These are phyloP conservation scores for Sicus ferrugineus DNA, from an alignment of 2,888 invertebrate genomes.

Conservation along the genomic window DNA sequence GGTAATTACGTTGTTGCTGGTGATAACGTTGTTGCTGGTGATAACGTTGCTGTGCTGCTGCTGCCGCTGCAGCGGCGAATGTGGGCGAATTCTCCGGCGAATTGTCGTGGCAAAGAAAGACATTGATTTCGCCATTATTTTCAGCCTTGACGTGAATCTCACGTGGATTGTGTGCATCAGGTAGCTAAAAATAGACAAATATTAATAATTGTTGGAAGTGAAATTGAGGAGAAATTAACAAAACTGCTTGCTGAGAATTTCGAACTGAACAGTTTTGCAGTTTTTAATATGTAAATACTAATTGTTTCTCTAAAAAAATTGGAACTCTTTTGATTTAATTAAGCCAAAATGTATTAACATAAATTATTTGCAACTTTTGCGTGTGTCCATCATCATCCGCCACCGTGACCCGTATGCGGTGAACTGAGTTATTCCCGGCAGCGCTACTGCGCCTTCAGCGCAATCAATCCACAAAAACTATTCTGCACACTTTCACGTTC, in stretches of 20 bases:
- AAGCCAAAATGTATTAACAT: too few species aligned
- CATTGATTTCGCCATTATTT: constrained; percentile 90
- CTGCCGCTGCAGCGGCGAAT: constrained; percentile 51
- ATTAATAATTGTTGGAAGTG: constrained; percentile 23
- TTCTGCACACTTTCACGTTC: constrained; percentile 27
- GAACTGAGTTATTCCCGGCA: constrained; percentile 15
- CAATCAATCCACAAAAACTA: constrained; percentile 18
- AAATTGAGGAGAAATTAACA: not conserved
- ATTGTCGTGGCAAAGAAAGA: constrained; percentile 91
- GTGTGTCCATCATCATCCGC: constrained; percentile 15
- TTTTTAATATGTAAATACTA: too few species aligned
- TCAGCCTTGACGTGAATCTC: constrained; percentile 90
- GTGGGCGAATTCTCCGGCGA: constrained; percentile 63
- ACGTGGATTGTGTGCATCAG: constrained; percentile 72
- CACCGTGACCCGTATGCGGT: not conserved
- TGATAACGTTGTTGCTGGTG: constrained; percentile 42
- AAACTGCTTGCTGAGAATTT: not conserved
- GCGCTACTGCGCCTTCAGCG: constrained; percentile 1
- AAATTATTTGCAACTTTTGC: not conserved
- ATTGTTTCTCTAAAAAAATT: too few species aligned
- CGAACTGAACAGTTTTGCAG: constrained; percentile 1
- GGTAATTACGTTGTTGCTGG: constrained; percentile 49
- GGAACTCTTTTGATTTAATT: not conserved
- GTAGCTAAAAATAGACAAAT: constrained; percentile 67
- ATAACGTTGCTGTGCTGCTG: constrained; percentile 36